Evolutionary conservation across 2,797 vertebrate species (phyloP).

Genomic region (Prionace glauca): DNA sequence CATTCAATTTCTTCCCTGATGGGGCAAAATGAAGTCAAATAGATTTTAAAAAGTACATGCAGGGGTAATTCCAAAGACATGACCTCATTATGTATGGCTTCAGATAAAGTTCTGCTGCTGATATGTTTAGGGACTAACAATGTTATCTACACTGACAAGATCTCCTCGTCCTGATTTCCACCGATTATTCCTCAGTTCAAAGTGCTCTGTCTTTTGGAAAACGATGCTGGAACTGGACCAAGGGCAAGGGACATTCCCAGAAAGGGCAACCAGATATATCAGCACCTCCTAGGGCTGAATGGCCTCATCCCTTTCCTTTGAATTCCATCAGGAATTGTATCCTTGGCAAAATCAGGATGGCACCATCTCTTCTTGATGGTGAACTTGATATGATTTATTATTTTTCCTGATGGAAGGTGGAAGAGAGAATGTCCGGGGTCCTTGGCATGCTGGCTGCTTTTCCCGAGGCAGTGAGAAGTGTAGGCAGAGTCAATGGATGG

Average conservation of each 20-base stretch:
- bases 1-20: neutral
- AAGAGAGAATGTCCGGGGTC: too few relatives aligned
- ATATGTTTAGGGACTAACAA: neutral
- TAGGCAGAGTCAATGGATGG: too few relatives aligned
- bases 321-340: neutral
- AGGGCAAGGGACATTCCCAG: neutral
- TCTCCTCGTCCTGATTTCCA: neutral
- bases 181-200: neutral
- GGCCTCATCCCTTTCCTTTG: neutral
- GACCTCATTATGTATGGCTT: neutral
- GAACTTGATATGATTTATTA: neutral
- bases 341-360: too few relatives aligned
- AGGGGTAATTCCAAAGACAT: neutral
- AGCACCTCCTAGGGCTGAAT: neutral
- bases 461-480: too few relatives aligned
- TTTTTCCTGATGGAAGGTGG: too few relatives aligned
- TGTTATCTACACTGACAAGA: neutral
- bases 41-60: neutral
- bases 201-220: neutral
- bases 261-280: neutral
- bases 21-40: neutral
- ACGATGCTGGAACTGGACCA: too few relatives aligned
- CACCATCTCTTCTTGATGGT: neutral
- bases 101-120: neutral
- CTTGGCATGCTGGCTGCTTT: too few relatives aligned